Evolutionary conservation across 1,140 invertebrate genomes (phyloP), one percentile per base, ranked within the genome.

Genomic region (Drosophila pruinosa): DNA sequence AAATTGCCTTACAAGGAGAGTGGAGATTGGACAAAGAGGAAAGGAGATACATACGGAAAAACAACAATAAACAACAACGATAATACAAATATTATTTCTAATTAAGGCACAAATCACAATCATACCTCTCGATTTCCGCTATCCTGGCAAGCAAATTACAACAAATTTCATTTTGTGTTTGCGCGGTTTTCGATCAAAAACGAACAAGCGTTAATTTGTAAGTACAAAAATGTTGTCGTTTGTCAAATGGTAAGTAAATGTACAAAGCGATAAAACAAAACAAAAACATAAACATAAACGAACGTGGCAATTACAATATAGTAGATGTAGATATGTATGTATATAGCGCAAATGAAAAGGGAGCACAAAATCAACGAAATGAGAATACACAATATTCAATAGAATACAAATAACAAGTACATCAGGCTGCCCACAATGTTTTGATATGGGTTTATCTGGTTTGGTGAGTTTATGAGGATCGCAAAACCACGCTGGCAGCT

Each of bases 81-180:
- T 24, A 67, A 38, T 39, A 67, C 21, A 12, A 26, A 36, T 67
- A 68, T 62, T 80, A 73, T 53, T 59, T 34, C 6, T 78, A 74
- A 57, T 56, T 78, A 63, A 52, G 75, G 77, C 74, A 75, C 82
- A 86, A 71, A 65, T 19, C 45, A 65, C 83, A 82, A 76, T 90
- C 86, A 91, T 91, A 91, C 81, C 86, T 92, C 85, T 90, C 80
- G 76, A 81, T 90, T 89, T 91, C 90, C 90, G 89, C 90, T 91
- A 91, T 91, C 90, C 90, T 91, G 90, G 75, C 76, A 92, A 89
- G 78, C 80, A 91, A 89, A 83, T 90, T 90, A 90, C 89, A 90
- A 90, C 85, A 90, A 90, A 90, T 85, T 89, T 79, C 73, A 80
- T 90, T 89, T 90, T 90, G 83, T 74, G 90, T 83, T 88, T 82